A percentile compares a stretch with the other conserved stretches of the same genome.
Conservation (phyloP, 2,113 vertebrate species). For the Nannobrachium achirus region DNA sequence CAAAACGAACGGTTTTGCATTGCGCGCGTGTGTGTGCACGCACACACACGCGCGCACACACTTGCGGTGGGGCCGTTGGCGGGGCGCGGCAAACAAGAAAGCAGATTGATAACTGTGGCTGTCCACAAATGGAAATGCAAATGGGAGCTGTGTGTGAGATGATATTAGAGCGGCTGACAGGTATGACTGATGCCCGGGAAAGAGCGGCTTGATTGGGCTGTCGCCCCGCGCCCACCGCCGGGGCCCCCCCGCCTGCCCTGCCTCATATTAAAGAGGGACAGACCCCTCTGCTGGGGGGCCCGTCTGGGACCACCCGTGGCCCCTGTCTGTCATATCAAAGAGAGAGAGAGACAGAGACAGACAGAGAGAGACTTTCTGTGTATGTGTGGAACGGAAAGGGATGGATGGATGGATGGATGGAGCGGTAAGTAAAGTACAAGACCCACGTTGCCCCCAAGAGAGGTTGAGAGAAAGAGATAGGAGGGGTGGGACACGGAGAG, state of each 20-base stretch:
- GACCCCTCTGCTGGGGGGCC: conserved; percentile 5
- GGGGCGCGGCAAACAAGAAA: conserved; percentile 18
- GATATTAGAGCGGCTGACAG: conserved; percentile 53
- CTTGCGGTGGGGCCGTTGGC: too few relatives aligned
- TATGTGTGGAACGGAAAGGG: conserved; percentile 32
- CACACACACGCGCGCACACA: neutral
- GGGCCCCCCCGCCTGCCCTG: conserved; percentile 33
- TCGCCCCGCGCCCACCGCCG: conserved; percentile 48
- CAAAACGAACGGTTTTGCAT: too few relatives aligned
- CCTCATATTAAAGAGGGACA: conserved; percentile 24
- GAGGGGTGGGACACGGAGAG: too few relatives aligned
- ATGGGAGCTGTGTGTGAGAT: conserved; percentile 52
- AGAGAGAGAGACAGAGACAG: neutral
- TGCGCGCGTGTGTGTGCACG: neutral
- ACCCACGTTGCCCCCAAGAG: neutral
- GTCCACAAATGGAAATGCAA: conserved; percentile 62
- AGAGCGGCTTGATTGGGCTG: conserved; percentile 47
- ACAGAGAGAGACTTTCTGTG: neutral
- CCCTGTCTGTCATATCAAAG: too few relatives aligned
- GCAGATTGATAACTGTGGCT: conserved; percentile 56
- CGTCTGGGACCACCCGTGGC: too few relatives aligned
- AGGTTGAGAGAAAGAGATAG: neutral
- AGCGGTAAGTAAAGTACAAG: neutral
- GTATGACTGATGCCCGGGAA: conserved; percentile 57
- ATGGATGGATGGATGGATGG: conserved; percentile 9